Percentiles rank a stretch among this genome's conserved stretches.
Evolutionary conservation across 2,797 vertebrate genomes (phyloP).

Genomic region (Masticophis lateralis): DNA sequence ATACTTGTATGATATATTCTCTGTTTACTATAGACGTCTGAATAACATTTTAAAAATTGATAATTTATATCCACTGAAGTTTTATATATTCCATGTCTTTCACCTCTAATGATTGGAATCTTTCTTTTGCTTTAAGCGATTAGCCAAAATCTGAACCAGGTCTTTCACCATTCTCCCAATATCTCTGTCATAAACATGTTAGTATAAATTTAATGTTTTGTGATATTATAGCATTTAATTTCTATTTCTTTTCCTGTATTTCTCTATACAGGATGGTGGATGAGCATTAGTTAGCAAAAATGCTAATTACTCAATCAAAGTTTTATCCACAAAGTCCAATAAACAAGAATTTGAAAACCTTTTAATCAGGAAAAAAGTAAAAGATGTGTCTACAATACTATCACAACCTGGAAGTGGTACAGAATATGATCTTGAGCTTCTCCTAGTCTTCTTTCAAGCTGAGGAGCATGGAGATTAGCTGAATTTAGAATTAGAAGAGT

Average conservation of each 20-base stretch:
- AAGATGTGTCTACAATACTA: neutral
- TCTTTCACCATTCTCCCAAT: neutral
- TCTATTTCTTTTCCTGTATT: neutral
- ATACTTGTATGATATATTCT: neutral
- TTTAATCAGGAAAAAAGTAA: neutral
- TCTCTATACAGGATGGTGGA: neutral
- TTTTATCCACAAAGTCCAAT: neutral
- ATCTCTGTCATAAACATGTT: neutral
- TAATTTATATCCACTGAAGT: neutral
- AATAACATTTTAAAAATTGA: neutral
- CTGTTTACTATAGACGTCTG: neutral
- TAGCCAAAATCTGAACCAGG: neutral
- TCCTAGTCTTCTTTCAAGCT: conserved; percentile 1
- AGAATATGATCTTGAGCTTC: conserved; percentile 9
- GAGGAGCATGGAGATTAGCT: conserved; percentile 15
- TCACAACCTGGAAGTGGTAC: neutral
- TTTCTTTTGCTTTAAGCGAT: neutral
- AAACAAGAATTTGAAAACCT: neutral
- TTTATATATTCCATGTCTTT: neutral
- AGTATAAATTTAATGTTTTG: neutral
- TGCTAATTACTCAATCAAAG: neutral
- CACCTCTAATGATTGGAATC: neutral
- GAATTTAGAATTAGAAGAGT: conserved; percentile 25
- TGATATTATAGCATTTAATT: neutral
- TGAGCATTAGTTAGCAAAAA: neutral